Percentiles rank a stretch among this genome's conserved stretches.
phyloP scores from a whole-genome alignment of 2,888 invertebrate species.

The Oeneis ivallda region DNA sequence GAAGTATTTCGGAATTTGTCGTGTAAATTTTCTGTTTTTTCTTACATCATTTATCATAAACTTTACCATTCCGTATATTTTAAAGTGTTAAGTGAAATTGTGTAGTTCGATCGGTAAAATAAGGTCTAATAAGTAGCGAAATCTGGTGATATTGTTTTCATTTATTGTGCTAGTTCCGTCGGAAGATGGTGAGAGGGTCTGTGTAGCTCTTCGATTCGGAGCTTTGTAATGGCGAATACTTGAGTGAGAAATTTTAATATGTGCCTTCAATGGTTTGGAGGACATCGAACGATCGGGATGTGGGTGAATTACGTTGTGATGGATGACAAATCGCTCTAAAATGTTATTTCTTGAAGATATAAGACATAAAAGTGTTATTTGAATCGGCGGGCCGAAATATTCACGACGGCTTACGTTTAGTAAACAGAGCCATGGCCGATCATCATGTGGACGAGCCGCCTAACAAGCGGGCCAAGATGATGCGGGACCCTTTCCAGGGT shows the following conservation, averaged over 20 bases:
- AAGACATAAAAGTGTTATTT: constrained; percentile 80
- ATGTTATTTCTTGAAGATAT: constrained; percentile 79
- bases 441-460: constrained; percentile 97
- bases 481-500: constrained; percentile 90
- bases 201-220: constrained; percentile 86
- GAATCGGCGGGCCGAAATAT: constrained; percentile 82
- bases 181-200: constrained; percentile 89
- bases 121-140: constrained; percentile 76
- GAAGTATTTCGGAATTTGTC: constrained; percentile 88
- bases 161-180: constrained; percentile 87
- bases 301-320: constrained; percentile 83
- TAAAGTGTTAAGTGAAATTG: constrained; percentile 81
- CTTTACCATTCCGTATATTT: constrained; percentile 82
- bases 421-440: constrained; percentile 94
- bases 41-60: constrained; percentile 81
- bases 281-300: constrained; percentile 86
- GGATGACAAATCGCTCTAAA: constrained; percentile 79
- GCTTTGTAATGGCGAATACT: constrained; percentile 91
- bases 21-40: constrained; percentile 85
- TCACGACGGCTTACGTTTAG: constrained; percentile 85
- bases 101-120: constrained; percentile 72
- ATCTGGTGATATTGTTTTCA: constrained; percentile 84
- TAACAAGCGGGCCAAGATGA: constrained; percentile 96
- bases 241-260: constrained; percentile 86
- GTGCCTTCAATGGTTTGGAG: constrained; percentile 89